These are phyloP conservation scores for Bellardia pandia DNA, from an alignment of 2,888 invertebrate species.

Conservation along the genomic window DNA sequence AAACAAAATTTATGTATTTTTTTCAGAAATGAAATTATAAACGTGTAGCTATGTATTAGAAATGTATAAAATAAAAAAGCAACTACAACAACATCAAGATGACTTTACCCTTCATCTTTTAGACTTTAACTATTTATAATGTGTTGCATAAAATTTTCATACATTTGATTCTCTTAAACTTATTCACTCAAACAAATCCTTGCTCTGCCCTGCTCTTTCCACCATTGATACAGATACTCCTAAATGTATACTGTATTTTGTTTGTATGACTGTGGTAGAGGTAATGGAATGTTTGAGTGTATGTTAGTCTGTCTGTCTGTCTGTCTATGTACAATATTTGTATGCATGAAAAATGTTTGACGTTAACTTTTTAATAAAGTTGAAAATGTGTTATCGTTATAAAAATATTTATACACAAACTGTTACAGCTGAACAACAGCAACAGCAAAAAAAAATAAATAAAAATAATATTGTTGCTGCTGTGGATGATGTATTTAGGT, in stretches of 20 bases:
- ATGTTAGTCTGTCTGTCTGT: neutral
- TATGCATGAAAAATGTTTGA: slow-evolving; percentile 57
- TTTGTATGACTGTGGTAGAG: neutral
- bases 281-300: neutral
- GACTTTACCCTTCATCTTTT: slow-evolving; percentile 62
- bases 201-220: neutral
- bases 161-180: slow-evolving; percentile 54
- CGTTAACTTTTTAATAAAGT: slow-evolving; percentile 72
- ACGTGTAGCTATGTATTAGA: neutral
- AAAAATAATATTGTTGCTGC: slow-evolving; percentile 18
- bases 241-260: slow-evolving; percentile 14
- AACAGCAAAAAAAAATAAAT: neutral
- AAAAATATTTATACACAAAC: slow-evolving; percentile 65
- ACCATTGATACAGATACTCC: neutral
- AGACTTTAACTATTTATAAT: slow-evolving; percentile 50
- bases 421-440: slow-evolving; percentile 6
- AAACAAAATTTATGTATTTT: neutral
- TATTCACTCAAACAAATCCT: neutral
- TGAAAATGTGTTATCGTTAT: slow-evolving; percentile 71
- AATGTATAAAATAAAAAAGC: slow-evolving; percentile 14
- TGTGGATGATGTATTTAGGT: slow-evolving; percentile 11
- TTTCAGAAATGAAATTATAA: slow-evolving; percentile 11
- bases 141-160: slow-evolving; percentile 54
- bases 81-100: neutral
- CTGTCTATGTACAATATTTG: slow-evolving; percentile 27